phyloP scores from a whole-genome alignment of 2,113 vertebrate species.

The Melanostigma gelatinosum region DNA sequence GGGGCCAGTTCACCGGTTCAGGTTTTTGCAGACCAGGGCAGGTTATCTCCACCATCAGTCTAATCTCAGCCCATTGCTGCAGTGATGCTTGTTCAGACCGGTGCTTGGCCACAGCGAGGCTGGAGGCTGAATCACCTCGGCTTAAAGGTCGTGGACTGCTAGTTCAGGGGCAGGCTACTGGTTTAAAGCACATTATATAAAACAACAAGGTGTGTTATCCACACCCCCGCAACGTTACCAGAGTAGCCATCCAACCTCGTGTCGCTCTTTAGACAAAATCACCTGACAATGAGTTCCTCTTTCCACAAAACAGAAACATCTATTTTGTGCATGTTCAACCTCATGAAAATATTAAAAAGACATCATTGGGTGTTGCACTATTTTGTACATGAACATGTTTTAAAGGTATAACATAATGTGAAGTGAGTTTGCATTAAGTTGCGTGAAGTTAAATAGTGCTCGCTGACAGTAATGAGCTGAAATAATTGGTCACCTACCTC shows the following conservation, averaged over 20 bases:
- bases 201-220: slow-evolving; percentile 12
- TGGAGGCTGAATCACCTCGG: slow-evolving; percentile 40
- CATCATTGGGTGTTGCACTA: background rate
- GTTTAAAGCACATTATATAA: background rate
- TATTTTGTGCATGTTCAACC: background rate
- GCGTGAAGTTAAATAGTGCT: background rate
- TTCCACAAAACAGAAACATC: slow-evolving; percentile 9
- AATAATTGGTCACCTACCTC: background rate
- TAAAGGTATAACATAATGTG: background rate
- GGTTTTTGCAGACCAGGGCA: slow-evolving; percentile 8
- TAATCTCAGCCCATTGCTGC: slow-evolving; percentile 27
- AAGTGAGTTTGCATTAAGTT: background rate
- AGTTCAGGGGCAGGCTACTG: slow-evolving; percentile 15
- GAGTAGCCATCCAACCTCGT: background rate
- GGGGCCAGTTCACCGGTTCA: slow-evolving; percentile 5
- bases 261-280: slow-evolving; percentile 6
- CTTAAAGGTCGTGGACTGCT: slow-evolving; percentile 38
- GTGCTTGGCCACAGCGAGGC: slow-evolving; percentile 36
- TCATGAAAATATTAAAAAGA: background rate
- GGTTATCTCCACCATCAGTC: slow-evolving; percentile 51
- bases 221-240: background rate
- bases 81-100: slow-evolving; percentile 44
- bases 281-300: background rate
- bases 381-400: background rate
- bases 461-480: background rate